Evolutionary conservation across 2,888 invertebrate genomes (phyloP), one percentile per base, ranked within the genome.

Genomic region (Mythimna ferrago): DNA sequence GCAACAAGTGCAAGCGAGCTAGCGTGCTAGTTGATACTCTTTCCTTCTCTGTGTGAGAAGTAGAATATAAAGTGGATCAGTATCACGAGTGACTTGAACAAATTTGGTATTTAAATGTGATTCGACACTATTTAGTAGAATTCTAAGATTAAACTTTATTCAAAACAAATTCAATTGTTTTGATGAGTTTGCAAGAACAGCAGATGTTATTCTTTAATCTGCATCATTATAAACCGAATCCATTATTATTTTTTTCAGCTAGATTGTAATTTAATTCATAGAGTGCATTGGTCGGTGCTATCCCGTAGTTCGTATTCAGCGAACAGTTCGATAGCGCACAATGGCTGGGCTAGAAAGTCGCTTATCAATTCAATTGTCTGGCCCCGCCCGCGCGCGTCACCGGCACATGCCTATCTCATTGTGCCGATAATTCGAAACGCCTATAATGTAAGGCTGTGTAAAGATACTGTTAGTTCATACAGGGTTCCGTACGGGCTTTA

Each of bases 331-430:
- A 68, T 81, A 66, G 41, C 57, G 83, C 69, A 82, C 85, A 86
- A 84, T 81, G 71, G 81, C 63, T 73, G 61, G 63, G 74, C 78
- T 94, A 94, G 94, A 95, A 95, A 95, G 94, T 93, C 89, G 89
- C 92, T 94, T 95, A 94, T 95, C 94, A 92, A 94, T 94, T 94
- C 95, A 94, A 95, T 95, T 94, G 95, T 94, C 89, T 91, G 88
- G 89, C 92, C 90, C 89, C 93, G 94, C 93, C 94, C 88, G 91
- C 90, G 85, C 89, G 81, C 89, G 89, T 88, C 90, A 85, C 86
- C 87, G 88, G 72, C 77, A 76, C 86, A 87, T 88, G 91, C 91
- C 92, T 92, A 92, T 89, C 90, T 92, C 90, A 91, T 92, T 93
- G 92, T 92, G 82, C 85, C 84, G 87, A 89, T 88, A 87, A 89